Base-by-base conservation (phyloP, 2,797 vertebrate species). In the Pangasius krempfi region DNA sequence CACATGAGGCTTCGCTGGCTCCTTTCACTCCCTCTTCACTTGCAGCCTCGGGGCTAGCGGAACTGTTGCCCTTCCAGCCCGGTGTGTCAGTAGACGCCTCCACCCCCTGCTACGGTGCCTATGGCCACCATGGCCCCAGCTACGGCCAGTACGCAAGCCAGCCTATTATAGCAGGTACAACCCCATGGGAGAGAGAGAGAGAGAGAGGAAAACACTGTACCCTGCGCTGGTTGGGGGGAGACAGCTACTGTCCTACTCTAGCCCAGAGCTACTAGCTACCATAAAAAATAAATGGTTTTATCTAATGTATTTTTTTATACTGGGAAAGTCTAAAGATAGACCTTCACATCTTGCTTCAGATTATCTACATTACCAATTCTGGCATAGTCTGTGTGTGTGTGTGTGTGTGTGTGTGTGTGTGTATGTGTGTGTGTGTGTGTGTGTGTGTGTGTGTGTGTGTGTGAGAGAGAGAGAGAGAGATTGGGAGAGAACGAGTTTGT, bases 1-100 rank as follows among this genome's bases (percentile, higher is more conserved):
- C 97, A 95, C 96, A 97, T 95, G 97, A 97, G 97, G 97, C 97
- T 92, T 97, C 97, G 94, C 97, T 97, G 97, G 97, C 97, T 94
- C 97, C 97, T 95, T 97, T 96, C 96, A 97, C 97, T 94, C 97
- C 97, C 95, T 97, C 96, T 95, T 96, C 96, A 92, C 94, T 95
- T 94, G 95, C 94, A 92, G 94, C 94, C 94, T 94, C 94, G 92
- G 94, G 96, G 95, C 95, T 97, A 96, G 96, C 96, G 95, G 97
- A 97, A 95, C 96, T 97, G 95, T 96, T 97, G 96, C 95, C 97
- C 95, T 96, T 97, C 95, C 97, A 97, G 95, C 95, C 96, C 95
- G 93, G 96, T 96, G 95, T 97, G 95, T 97, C 97, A 96, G 95
- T 97, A 92, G 97, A 97, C 94, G 97, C 96, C 93, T 97, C 96